Conservation (phyloP, 1,140 invertebrate species). For the Pantala flavescens region DNA sequence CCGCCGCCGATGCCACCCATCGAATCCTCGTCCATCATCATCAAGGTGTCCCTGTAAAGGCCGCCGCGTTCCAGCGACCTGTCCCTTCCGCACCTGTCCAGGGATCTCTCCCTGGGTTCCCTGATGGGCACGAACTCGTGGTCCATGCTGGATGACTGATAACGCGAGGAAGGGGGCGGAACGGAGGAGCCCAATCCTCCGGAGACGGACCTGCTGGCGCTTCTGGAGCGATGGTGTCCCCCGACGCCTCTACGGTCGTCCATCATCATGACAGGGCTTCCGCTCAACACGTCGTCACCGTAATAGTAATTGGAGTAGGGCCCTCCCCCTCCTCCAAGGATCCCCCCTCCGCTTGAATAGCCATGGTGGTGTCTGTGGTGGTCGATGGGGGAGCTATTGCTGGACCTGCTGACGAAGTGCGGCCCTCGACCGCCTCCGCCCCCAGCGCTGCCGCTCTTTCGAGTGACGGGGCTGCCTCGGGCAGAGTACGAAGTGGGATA, state of each 20-base stretch:
- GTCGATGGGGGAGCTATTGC: conserved; percentile 45
- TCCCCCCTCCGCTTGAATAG: conserved; percentile 24
- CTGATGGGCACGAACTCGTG: conserved; percentile 73
- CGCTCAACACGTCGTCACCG: conserved; percentile 59
- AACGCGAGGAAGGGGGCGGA: conserved; percentile 42
- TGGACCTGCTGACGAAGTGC: conserved; percentile 39
- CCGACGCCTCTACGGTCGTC: conserved; percentile 44
- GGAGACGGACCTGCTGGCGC: conserved; percentile 44
- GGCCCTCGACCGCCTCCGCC: conserved; percentile 33
- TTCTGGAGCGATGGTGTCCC: conserved; percentile 47
- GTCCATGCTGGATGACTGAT: conserved; percentile 52
- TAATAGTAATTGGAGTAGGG: conserved; percentile 45
- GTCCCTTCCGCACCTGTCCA: conserved; percentile 43
- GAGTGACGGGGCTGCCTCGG: conserved; percentile 30
- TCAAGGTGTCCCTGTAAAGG: conserved; percentile 22
- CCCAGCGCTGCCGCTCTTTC: conserved; percentile 32
- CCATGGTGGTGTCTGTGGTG: conserved; percentile 34
- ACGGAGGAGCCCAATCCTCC: conserved; percentile 35
- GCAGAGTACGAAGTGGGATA: conserved; percentile 15
- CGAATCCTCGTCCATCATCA: conserved; percentile 4
- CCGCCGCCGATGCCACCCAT: conserved; percentile 28
- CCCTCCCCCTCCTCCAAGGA: neutral
- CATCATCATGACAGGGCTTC: conserved; percentile 53
- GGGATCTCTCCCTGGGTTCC: conserved; percentile 51
- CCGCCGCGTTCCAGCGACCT: conserved; percentile 46